Evolutionary conservation across 2,888 invertebrate species (phyloP).

Genomic region (Idaea straminata): DNA sequence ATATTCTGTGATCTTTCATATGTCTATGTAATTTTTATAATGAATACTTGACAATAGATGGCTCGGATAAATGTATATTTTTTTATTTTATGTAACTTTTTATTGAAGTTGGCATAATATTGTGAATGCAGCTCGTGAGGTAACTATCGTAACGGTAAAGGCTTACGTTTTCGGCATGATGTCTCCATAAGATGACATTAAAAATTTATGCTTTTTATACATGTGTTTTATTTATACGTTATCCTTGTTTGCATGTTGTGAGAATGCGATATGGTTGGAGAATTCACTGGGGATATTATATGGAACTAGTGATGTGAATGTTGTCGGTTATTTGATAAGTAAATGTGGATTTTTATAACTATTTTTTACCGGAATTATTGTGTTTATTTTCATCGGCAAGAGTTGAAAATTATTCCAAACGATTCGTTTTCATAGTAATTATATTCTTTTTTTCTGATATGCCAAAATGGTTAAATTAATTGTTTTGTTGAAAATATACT

Average conservation of each 20-base stretch:
- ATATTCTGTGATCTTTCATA: slow-evolving; percentile 64
- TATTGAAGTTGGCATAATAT: slow-evolving; percentile 70
- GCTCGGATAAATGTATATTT: slow-evolving; percentile 62
- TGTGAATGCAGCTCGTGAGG: slow-evolving; percentile 55
- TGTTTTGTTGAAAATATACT: no score
- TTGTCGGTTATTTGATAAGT: slow-evolving; percentile 9
- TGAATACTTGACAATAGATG: slow-evolving; percentile 57
- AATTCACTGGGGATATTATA: slow-evolving; percentile 49
- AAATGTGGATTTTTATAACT: neutral
- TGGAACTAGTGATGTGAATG: slow-evolving; percentile 3
- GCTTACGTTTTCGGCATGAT: slow-evolving; percentile 75
- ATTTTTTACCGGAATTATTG: slow-evolving; percentile 15
- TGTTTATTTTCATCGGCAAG: slow-evolving; percentile 5
- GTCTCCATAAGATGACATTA: slow-evolving; percentile 71
- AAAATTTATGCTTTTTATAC: slow-evolving; percentile 75
- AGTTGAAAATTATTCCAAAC: no score
- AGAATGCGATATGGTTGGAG: slow-evolving; percentile 71
- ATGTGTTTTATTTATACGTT: slow-evolving; percentile 62
- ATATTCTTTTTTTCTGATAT: no score
- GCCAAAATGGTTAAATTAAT: no score
- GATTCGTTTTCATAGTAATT: no score
- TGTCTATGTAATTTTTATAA: slow-evolving; percentile 47
- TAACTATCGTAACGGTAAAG: slow-evolving; percentile 57
- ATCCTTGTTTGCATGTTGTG: slow-evolving; percentile 65
- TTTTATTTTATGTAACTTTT: slow-evolving; percentile 68